Evolutionary conservation across 2,113 vertebrate species (phyloP), one percentile per base, ranked within the genome.

Genomic region (Pampusana beccarii): DNA sequence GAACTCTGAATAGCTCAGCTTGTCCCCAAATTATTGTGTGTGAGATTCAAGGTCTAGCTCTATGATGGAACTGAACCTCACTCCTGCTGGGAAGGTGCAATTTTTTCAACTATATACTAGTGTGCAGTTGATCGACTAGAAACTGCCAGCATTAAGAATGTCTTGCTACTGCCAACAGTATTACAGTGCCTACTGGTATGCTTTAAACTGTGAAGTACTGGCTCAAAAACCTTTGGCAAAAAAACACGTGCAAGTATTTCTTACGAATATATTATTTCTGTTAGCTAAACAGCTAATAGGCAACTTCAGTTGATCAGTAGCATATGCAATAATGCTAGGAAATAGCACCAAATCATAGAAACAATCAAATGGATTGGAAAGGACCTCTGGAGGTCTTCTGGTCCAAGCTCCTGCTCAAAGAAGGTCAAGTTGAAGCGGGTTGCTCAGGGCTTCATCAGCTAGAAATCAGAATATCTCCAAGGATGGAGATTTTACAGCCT

Each of bases 221-320:
- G 15, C 26, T 86, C 67, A 10, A 42, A 86, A 82, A 57, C 8
- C 13, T 31, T 75, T 26, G 16, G 13, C 28, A 85, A 78, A 58
- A 42, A 60, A 46, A 3, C 6, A 65, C 8, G 13, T 80, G 33
- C 28, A 23, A 21, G 1, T 44, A 61, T 86, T 92, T 82, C 3
- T 67, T 94, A 86, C 23, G 23, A 91, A 53, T 78, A 90, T 86
- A 42, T 73, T 14, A 48, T 88, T 83, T 87, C 58, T 62, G 34
- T 42, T 71, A 78, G 29, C 42, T 51, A 46, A 46, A 46, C 44
- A 46, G 44, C 44, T 46, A 46, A 46, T 46, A 46, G 44, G 18
- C 44, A 46, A 54, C 8, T 65, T 66, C 38, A 81, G 28, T 8
- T 56, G 40, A 64, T 75, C 53, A 81, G 18, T 33, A 64, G 23